Percentiles rank a stretch among this genome's conserved stretches.
phyloP scores from a whole-genome alignment of 2,888 invertebrate genomes.

The Phyto melanocephala region DNA sequence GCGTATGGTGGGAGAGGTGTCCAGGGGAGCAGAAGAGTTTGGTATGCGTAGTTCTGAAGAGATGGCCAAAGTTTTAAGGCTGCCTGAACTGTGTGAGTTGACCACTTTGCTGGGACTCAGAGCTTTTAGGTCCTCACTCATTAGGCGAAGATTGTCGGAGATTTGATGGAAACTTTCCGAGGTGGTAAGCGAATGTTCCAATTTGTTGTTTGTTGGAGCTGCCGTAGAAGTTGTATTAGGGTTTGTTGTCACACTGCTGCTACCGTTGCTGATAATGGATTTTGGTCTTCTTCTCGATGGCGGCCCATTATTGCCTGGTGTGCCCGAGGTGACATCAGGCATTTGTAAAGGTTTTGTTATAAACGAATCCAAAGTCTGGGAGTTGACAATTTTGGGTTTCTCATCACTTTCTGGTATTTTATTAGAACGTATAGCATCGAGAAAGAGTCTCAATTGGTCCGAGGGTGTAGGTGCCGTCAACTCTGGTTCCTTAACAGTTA shows the following conservation, averaged over 20 bases:
- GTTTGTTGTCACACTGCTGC: constrained; percentile 61
- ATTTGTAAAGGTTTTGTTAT: constrained; percentile 75
- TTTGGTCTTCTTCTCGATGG: constrained; percentile 56
- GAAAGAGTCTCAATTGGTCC: constrained; percentile 77
- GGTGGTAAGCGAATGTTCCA: constrained; percentile 75
- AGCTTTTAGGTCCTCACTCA: constrained; percentile 78
- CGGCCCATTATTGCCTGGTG: constrained; percentile 68
- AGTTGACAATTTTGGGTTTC: constrained; percentile 73
- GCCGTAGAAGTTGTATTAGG: constrained; percentile 36
- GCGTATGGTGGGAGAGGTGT: constrained; percentile 69
- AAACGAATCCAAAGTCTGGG: constrained; percentile 74
- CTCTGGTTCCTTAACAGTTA: constrained; percentile 54
- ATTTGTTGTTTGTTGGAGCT: constrained; percentile 24
- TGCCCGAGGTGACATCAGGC: constrained; percentile 75
- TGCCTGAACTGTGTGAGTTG: constrained; percentile 71
- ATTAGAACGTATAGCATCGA: constrained; percentile 78
- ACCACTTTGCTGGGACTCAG: constrained; percentile 74
- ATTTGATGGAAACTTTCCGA: constrained; percentile 78
- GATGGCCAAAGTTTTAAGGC: constrained; percentile 68
- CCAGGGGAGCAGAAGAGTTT: constrained; percentile 71
- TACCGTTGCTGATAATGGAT: constrained; percentile 1
- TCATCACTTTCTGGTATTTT: constrained; percentile 76
- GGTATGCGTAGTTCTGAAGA: constrained; percentile 69
- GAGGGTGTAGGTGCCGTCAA: constrained; percentile 77
- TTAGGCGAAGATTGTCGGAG: constrained; percentile 77